Evolutionary conservation across 2,888 invertebrate genomes (phyloP).

Genomic region (Caenorhabditis wallacei): DNA sequence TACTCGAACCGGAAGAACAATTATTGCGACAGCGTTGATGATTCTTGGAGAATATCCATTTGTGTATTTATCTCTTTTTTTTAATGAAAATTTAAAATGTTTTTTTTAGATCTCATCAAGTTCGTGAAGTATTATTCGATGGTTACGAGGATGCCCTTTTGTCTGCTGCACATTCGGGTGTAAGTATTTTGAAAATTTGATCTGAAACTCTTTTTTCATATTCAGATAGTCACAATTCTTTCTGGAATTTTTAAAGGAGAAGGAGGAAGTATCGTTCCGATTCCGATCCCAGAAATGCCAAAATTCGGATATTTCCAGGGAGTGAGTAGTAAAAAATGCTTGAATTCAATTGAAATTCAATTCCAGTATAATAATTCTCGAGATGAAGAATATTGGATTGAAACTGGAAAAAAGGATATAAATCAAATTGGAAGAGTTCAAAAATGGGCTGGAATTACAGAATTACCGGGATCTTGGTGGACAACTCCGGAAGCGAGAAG

Average conservation of each 20-base stretch:
- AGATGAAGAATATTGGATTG: slow-evolving; percentile 78
- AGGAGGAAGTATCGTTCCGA: slow-evolving; percentile 74
- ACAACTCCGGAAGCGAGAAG: slow-evolving; percentile 67
- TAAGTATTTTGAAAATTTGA: no score
- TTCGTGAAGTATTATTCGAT: slow-evolving; percentile 78
- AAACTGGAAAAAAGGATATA: slow-evolving; percentile 77
- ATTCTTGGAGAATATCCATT: slow-evolving; percentile 76
- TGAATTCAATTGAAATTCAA: neutral
- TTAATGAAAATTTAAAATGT: neutral
- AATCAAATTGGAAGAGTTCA: slow-evolving; percentile 72
- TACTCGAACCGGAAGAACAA: slow-evolving; percentile 51
- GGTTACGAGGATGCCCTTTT: slow-evolving; percentile 79
- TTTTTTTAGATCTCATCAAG: slow-evolving; percentile 70
- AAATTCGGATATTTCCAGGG: slow-evolving; percentile 78
- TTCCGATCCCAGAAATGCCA: slow-evolving; percentile 77
- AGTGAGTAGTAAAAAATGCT: slow-evolving; percentile 45
- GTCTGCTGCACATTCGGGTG: slow-evolving; percentile 74
- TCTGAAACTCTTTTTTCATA: neutral
- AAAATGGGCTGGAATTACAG: slow-evolving; percentile 70
- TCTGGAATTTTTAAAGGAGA: slow-evolving; percentile 65
- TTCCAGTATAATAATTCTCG: slow-evolving; percentile 80
- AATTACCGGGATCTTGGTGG: slow-evolving; percentile 78
- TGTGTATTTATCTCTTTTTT: slow-evolving; percentile 54
- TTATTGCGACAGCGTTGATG: slow-evolving; percentile 68
- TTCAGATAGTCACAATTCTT: slow-evolving; percentile 62